A percentile compares a stretch with the other conserved stretches of the same genome.
These are phyloP conservation scores for Myotis davidii DNA, from an alignment of 2,113 vertebrate genomes.

Conservation along the genomic window DNA sequence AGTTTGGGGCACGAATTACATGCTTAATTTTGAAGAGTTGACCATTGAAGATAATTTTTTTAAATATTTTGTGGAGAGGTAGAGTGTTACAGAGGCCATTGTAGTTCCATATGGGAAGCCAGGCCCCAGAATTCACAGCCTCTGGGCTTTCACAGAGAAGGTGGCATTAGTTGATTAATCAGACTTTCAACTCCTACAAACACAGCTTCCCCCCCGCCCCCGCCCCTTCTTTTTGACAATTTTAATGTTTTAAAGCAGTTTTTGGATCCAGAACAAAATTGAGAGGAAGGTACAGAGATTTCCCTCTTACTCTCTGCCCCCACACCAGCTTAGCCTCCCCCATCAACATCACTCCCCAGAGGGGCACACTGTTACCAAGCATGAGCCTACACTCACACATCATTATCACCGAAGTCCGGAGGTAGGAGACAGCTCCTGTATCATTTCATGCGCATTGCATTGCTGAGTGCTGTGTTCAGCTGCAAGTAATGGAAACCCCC, in stretches of 20 bases:
- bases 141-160: not conserved
- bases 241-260: not conserved
- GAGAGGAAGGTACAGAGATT: not conserved
- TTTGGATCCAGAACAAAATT: not conserved
- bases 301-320: not conserved
- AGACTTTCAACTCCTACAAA: not conserved
- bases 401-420: not conserved
- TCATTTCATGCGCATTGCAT: not conserved
- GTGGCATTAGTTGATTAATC: not conserved
- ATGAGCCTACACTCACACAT: not conserved
- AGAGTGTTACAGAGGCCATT: not conserved
- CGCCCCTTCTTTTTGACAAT: not conserved
- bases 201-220: not conserved
- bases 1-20: not conserved
- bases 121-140: not conserved
- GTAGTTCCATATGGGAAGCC: not conserved
- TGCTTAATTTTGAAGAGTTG: not conserved
- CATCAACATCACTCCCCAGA: no score
- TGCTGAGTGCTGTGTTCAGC: not conserved
- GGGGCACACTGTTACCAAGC: not conserved
- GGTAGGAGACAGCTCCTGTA: not conserved
- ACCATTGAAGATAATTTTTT: not conserved
- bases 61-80: not conserved
- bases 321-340: not conserved
- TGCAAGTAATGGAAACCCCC: not conserved